Evolutionary conservation across 1,140 invertebrate genomes (phyloP), one percentile per base, ranked within the genome.

Genomic region (Drosophila orosa): DNA sequence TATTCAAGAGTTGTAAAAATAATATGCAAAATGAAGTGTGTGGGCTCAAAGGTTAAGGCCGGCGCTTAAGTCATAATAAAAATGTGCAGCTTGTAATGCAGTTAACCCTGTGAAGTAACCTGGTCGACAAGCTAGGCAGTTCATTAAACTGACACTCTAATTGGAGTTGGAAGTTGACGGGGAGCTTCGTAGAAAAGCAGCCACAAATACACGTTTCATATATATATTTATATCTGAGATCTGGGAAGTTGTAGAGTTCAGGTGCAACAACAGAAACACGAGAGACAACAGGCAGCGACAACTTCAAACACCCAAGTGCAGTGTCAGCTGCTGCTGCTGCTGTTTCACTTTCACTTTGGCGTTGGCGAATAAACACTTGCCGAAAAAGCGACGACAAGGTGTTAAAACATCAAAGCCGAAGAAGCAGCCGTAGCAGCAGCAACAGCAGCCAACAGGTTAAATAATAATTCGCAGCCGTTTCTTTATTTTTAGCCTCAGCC

Each of bases 71-170:
- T 37, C 35, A 60, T 62, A 62, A 62, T 24, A 31, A 48, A 54
- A 75, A 60, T 35, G 24, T 68, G 56, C 62, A 55, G 25, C 62
- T 29, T 40, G 73, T 65, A 67, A 67, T 55, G 45, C 42, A 52
- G 42, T 60, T 66, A 67, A 27, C 54, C 62, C 54, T 45, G 33
- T 54, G 47, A 65, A 55, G 39, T 44, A 35, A 7, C 60, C 44
- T 71, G 33, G 33, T 24, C 42, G 42, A 45, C 42, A 15, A 24
- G 13, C 44, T 24, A 61, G 79, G 78, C 84, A 89, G 83, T 87
- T 87, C 83, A 89, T 87, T 87, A 87, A 87, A 87, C 83, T 80
- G 83, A 74, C 84, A 89, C 83, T 87, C 84, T 89, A 87, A 87
- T 87, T 87, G 83, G 75, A 86, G 83, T 77, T 68, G 83, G 84